Percentiles rank a stretch among this genome's conserved stretches.
Conservation (phyloP, 1,140 invertebrate genomes). For the Mamestra configurata region DNA sequence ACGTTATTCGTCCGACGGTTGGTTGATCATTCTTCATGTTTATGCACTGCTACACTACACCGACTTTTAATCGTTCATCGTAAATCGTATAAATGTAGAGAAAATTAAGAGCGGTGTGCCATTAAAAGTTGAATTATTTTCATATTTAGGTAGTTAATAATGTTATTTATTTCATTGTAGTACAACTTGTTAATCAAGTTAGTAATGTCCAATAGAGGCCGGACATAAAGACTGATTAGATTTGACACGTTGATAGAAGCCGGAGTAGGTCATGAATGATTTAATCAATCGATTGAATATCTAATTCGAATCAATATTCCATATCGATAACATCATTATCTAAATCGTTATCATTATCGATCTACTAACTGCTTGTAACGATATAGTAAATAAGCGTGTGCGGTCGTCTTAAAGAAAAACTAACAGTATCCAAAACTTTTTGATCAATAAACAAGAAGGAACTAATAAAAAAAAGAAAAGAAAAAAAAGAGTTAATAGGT, state of each 20-base stretch:
- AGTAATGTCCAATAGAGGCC: background rate
- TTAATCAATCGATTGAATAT: slow-evolving; percentile 15
- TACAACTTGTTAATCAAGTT: too few relatives aligned
- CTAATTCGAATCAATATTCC: background rate
- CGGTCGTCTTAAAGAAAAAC: background rate
- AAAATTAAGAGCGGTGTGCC: too few relatives aligned
- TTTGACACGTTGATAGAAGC: background rate
- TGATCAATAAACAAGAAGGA: background rate
- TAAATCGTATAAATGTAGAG: background rate
- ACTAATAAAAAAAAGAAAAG: too few relatives aligned
- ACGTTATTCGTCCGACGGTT: background rate
- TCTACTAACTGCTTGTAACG: background rate
- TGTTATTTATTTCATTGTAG: too few relatives aligned
- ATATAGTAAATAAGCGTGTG: background rate
- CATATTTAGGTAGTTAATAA: too few relatives aligned
- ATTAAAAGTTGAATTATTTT: too few relatives aligned
- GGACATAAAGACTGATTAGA: background rate
- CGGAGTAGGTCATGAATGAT: slow-evolving; percentile 13
- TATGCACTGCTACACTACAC: background rate
- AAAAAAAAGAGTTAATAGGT: too few relatives aligned
- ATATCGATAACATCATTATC: slow-evolving; percentile 4
- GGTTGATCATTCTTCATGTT: slow-evolving; percentile 7
- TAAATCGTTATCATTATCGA: background rate
- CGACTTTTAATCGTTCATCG: background rate
- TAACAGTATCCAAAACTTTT: background rate